phyloP scores from a whole-genome alignment of 2,113 vertebrate species.

The Eudyptes chrysolophus region DNA sequence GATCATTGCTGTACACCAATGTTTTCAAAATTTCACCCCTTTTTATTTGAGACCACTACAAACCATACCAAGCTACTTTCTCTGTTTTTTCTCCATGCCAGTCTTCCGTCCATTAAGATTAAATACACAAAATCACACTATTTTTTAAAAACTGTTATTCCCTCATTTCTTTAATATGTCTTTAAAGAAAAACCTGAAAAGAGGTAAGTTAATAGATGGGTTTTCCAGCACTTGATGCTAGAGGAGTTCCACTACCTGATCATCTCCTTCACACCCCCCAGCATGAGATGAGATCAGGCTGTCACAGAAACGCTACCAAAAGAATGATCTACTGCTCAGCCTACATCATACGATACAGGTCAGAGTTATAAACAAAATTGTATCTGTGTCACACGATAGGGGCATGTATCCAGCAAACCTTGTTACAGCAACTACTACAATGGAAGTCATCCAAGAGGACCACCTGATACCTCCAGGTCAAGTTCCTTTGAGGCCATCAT shows the following conservation, averaged over 20 bases:
- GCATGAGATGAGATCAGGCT: background rate
- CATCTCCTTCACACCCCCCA: background rate
- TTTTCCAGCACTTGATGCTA: background rate
- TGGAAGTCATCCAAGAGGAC: slow-evolving; percentile 53
- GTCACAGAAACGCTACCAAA: background rate
- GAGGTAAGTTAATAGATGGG: background rate
- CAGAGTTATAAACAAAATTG: slow-evolving; percentile 49
- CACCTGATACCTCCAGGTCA: slow-evolving; percentile 41
- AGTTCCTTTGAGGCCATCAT: slow-evolving; percentile 25
- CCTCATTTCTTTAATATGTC: background rate
- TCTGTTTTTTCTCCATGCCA: background rate
- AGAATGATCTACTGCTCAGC: background rate
- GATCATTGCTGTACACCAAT: background rate
- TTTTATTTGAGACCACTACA: background rate
- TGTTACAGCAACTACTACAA: slow-evolving; percentile 36
- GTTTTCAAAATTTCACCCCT: background rate
- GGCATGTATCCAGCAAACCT: background rate
- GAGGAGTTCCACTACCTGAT: background rate
- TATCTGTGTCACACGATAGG: slow-evolving; percentile 39
- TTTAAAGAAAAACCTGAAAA: background rate
- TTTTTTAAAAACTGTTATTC: background rate
- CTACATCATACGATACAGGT: background rate
- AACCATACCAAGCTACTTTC: background rate
- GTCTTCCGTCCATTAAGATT: background rate
- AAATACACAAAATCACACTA: background rate